Conservation (phyloP, 64 coral and sea anemone species). For the Montipora cactus region DNA sequence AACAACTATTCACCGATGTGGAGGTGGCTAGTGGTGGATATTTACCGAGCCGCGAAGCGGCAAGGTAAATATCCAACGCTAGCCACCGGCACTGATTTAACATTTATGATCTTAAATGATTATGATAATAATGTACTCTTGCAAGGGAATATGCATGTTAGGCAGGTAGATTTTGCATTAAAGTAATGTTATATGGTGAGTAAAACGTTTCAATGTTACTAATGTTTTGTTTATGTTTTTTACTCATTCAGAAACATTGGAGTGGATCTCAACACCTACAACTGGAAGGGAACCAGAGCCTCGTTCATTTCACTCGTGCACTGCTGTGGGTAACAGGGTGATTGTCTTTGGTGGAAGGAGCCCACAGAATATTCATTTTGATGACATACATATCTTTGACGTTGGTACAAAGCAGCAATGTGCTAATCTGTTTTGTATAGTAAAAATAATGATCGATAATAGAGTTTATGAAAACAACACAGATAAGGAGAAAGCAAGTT, state of each 20-base stretch:
- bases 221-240: neutral
- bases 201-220: no score
- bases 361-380: conserved; percentile 74
- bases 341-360: conserved; percentile 84
- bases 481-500: no score
- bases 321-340: conserved; percentile 70
- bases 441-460: no score
- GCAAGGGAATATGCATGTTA: no score
- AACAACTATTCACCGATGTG: no score
- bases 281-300: conserved; percentile 79
- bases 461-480: no score
- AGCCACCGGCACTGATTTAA: no score
- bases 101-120: no score
- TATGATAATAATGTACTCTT: no score
- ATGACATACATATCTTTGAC: conserved; percentile 86
- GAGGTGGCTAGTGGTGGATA: no score
- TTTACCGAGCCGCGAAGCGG: no score
- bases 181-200: neutral
- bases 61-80: no score
- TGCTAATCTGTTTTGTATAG: neutral
- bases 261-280: conserved; percentile 65
- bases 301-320: conserved; percentile 84
- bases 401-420: conserved; percentile 48
- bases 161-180: neutral
- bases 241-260: conserved; percentile 52